phyloP scores from a whole-genome alignment of 2,113 vertebrate genomes.

The Hippocampus comes region DNA sequence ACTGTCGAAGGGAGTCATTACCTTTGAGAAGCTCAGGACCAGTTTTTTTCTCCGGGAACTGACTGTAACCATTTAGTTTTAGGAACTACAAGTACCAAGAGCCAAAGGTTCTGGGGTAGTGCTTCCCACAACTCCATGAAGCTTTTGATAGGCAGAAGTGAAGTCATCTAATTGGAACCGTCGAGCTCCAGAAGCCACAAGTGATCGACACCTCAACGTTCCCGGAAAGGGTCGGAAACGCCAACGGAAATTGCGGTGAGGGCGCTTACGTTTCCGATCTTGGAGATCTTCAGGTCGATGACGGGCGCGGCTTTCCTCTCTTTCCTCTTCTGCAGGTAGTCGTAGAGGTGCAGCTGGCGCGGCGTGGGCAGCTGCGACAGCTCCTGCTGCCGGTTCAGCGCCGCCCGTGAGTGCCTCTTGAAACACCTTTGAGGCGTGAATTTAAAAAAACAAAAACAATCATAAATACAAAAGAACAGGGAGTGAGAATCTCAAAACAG shows the following conservation, averaged over 20 bases:
- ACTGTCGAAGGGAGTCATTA: too few relatives aligned
- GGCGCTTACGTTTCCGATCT: constrained; percentile 89
- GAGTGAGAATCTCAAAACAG: background rate
- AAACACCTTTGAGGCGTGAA: constrained; percentile 77
- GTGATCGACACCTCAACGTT: too few relatives aligned
- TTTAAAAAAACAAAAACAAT: background rate
- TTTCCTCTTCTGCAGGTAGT: constrained; percentile 93
- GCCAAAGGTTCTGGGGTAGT: too few relatives aligned
- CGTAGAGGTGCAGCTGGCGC: constrained; percentile 87
- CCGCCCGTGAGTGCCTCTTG: constrained; percentile 88
- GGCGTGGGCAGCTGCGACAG: constrained; percentile 83
- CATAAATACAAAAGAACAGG: background rate
- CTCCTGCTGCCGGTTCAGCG: constrained; percentile 92
- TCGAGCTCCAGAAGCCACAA: too few relatives aligned
- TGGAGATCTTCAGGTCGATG: constrained; percentile 97
- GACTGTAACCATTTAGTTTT: too few relatives aligned
- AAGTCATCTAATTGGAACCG: too few relatives aligned
- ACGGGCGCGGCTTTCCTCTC: constrained; percentile 85
- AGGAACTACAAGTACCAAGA: too few relatives aligned
- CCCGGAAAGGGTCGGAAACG: background rate
- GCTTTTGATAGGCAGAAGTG: too few relatives aligned
- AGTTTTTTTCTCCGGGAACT: too few relatives aligned
- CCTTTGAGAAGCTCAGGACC: too few relatives aligned
- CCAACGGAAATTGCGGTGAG: background rate
- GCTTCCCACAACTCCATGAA: too few relatives aligned